Conservation (phyloP, 2,888 invertebrate species). For the Meiosimyza platycephala region DNA sequence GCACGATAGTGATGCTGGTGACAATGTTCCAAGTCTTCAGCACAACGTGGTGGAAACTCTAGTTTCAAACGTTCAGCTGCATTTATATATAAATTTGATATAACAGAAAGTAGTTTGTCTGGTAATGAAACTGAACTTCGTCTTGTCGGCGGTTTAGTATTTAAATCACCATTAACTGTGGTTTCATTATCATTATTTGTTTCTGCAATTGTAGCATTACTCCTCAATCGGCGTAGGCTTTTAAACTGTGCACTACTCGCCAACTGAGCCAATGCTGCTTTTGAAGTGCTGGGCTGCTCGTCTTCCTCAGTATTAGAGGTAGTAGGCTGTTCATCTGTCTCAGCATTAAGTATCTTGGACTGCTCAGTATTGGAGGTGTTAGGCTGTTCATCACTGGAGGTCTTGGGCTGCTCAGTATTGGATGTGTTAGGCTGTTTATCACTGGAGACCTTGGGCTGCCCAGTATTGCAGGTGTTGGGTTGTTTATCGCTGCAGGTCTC, state of each 20-base stretch:
- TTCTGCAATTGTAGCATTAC: neutral
- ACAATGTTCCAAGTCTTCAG: slow-evolving; percentile 57
- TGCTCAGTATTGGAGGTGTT: neutral
- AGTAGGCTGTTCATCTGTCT: neutral
- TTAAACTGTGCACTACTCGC: neutral
- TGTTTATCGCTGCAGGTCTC: neutral
- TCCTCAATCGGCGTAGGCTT: neutral
- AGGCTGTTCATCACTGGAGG: neutral
- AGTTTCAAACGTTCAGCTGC: slow-evolving; percentile 57
- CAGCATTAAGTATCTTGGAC: too few relatives aligned
- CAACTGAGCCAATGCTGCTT: neutral
- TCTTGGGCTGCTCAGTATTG: neutral
- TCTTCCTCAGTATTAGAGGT: neutral
- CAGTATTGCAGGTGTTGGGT: neutral
- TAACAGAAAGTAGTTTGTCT: slow-evolving; percentile 54
- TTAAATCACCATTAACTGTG: neutral
- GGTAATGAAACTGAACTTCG: slow-evolving; percentile 38
- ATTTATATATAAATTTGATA: slow-evolving; percentile 60
- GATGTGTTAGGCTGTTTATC: neutral
- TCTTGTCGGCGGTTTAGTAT: slow-evolving; percentile 7
- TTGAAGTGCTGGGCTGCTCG: slow-evolving; percentile 19
- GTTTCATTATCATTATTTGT: neutral
- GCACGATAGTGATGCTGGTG: slow-evolving; percentile 58
- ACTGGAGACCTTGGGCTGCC: too few relatives aligned
- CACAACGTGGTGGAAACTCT: slow-evolving; percentile 57